phyloP scores from a whole-genome alignment of 2,888 invertebrate genomes.

The Allophyes oxyacanthae region DNA sequence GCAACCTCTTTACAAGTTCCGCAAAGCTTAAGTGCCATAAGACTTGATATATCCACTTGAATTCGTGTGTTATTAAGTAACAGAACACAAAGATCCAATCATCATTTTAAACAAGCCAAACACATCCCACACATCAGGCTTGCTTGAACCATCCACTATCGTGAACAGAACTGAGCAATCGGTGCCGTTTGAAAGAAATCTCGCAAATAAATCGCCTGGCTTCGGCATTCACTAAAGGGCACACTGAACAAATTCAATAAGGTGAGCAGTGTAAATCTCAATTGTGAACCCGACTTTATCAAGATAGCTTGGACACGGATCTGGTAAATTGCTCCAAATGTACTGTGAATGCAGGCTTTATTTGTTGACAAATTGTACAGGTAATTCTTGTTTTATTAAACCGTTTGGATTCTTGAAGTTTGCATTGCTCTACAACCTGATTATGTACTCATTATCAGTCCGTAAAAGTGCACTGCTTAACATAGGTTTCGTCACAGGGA shows the following conservation, averaged over 20 bases:
- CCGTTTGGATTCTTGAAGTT: no score
- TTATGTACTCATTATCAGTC: no score
- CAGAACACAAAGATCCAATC: slow-evolving; percentile 5
- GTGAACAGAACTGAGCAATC: slow-evolving; percentile 19
- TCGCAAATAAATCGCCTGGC: slow-evolving; percentile 64
- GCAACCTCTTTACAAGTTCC: no score
- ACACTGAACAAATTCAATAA: slow-evolving; percentile 74
- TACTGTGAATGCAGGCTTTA: slow-evolving; percentile 57
- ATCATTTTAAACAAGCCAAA: slow-evolving; percentile 9
- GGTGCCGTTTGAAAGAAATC: slow-evolving; percentile 51
- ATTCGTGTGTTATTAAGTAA: background rate
- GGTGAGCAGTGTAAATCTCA: slow-evolving; percentile 74
- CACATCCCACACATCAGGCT: slow-evolving; percentile 7
- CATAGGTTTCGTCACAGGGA: no score
- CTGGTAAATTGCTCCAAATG: slow-evolving; percentile 65
- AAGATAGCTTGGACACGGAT: slow-evolving; percentile 64
- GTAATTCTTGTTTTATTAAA: slow-evolving; percentile 5
- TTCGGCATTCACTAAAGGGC: slow-evolving; percentile 46
- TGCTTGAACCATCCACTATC: slow-evolving; percentile 14
- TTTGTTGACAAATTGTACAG: slow-evolving; percentile 31
- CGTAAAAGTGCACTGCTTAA: no score
- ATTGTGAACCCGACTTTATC: slow-evolving; percentile 71
- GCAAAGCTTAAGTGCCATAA: background rate
- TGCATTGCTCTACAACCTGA: no score
- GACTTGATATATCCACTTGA: background rate